Conservation (phyloP, 1,140 invertebrate species). For the Globodera rostochiensis region DNA sequence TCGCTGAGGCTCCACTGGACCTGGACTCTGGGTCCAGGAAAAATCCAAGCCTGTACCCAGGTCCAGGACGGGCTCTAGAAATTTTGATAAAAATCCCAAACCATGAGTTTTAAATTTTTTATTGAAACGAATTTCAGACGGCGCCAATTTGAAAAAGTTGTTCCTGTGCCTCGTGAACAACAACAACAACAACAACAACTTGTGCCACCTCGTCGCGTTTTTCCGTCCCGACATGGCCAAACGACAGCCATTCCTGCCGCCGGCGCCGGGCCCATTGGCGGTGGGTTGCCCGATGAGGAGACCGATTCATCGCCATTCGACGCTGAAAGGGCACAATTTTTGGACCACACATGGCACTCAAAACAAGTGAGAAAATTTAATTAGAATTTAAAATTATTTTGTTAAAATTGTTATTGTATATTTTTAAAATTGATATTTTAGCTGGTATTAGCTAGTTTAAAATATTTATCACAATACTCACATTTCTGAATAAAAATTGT, state of each 20-base stretch:
- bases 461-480: too few relatives aligned
- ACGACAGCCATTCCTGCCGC: not conserved
- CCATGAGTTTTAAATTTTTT: too few relatives aligned
- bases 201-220: not conserved
- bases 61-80: too few relatives aligned
- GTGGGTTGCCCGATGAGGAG: conserved; percentile 17
- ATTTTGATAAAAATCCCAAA: too few relatives aligned
- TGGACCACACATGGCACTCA: not conserved
- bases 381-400: not conserved
- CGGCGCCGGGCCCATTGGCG: too few relatives aligned
- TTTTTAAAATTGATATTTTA: not conserved
- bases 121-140: not conserved
- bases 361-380: not conserved
- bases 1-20: too few relatives aligned
- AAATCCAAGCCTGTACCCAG: too few relatives aligned
- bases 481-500: too few relatives aligned
- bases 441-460: not conserved
- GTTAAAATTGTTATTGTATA: too few relatives aligned
- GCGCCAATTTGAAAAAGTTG: not conserved
- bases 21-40: too few relatives aligned
- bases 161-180: conserved; percentile 2
- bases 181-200: not conserved
- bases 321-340: conserved; percentile 12
- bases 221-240: not conserved
- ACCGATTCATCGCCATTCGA: conserved; percentile 31